Evolutionary conservation across 2,113 vertebrate species (phyloP).

Genomic region (Aphyosemion australe): DNA sequence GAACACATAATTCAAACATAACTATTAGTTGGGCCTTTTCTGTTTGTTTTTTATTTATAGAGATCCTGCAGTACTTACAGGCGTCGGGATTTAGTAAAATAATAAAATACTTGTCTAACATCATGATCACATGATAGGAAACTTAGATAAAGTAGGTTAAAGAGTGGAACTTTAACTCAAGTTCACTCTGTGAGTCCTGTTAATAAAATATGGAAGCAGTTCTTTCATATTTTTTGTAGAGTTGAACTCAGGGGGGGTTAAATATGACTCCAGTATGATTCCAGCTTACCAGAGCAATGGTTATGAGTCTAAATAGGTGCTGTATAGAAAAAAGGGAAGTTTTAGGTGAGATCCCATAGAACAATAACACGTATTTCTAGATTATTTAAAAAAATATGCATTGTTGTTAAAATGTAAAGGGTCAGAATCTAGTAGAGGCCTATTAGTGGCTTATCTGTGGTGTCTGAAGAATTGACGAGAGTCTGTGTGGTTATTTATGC

Average conservation of each 20-base stretch:
- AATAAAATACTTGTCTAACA: slow-evolving; percentile 33
- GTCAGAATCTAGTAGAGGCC: slow-evolving; percentile 42
- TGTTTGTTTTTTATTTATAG: too few relatives aligned
- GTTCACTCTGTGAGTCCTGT: slow-evolving; percentile 21
- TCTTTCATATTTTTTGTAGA: slow-evolving; percentile 15
- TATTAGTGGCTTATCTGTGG: slow-evolving; percentile 38
- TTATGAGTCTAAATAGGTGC: slow-evolving; percentile 25
- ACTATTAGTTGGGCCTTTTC: too few relatives aligned
- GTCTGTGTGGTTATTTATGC: slow-evolving; percentile 60
- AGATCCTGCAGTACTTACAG: too few relatives aligned
- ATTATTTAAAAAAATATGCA: slow-evolving; percentile 35
- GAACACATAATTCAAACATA: too few relatives aligned
- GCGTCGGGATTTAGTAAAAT: neutral
- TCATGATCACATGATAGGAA: neutral
- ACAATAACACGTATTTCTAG: slow-evolving; percentile 35
- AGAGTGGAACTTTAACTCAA: slow-evolving; percentile 23
- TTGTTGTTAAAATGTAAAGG: slow-evolving; percentile 32
- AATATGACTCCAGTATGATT: slow-evolving; percentile 24
- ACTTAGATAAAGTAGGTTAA: slow-evolving; percentile 33
- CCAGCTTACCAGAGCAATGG: neutral
- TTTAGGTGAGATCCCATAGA: slow-evolving; percentile 40
- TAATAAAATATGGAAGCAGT: slow-evolving; percentile 38
- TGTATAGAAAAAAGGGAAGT: slow-evolving; percentile 48
- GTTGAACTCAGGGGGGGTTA: neutral
- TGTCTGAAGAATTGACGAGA: slow-evolving; percentile 46